phyloP scores from a whole-genome alignment of 2,113 vertebrate species.

The Gobio gobio region DNA sequence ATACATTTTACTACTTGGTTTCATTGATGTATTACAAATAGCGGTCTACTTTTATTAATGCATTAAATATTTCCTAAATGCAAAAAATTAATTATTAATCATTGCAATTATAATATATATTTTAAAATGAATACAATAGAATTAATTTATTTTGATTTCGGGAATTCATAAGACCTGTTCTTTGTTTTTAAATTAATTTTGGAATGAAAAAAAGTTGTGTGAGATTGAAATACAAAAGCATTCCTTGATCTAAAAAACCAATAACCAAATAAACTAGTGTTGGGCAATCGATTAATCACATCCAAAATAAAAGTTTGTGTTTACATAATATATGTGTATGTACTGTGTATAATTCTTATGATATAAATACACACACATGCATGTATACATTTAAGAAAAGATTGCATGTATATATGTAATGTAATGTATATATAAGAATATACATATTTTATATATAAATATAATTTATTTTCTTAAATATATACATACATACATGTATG shows the following conservation, averaged over 20 bases:
- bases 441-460: too few species aligned
- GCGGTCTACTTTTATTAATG: not conserved
- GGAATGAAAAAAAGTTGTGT: not conserved
- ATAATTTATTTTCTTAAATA: too few species aligned
- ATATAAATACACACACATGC: too few species aligned
- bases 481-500: too few species aligned
- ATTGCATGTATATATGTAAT: too few species aligned
- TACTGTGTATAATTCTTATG: too few species aligned
- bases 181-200: not conserved
- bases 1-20: not conserved
- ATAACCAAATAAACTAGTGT: not conserved
- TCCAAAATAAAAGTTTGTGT: too few species aligned
- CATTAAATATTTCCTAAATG: not conserved
- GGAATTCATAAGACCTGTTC: not conserved
- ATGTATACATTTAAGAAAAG: too few species aligned
- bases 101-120: not conserved
- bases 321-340: too few species aligned
- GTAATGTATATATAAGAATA: too few species aligned
- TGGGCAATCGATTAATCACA: too few species aligned
- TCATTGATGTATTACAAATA: not conserved
- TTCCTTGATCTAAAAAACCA: not conserved
- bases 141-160: not conserved
- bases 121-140: not conserved
- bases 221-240: not conserved
- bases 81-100: not conserved